Conservation (phyloP, 2,113 vertebrate genomes). For the Baryphthengus martii region DNA sequence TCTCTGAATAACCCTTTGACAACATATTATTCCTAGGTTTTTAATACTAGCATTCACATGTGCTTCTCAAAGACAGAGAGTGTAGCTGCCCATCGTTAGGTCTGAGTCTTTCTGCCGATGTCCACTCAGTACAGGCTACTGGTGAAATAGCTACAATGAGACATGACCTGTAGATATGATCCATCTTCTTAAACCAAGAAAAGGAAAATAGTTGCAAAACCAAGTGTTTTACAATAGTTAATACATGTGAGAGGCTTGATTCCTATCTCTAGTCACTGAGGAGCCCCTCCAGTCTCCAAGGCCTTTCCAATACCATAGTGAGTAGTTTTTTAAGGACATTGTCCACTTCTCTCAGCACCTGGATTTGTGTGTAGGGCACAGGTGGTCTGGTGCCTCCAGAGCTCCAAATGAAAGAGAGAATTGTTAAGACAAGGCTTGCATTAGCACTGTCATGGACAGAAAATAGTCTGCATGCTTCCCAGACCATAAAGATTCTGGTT, state of each 20-base stretch:
- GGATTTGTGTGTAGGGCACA: background rate
- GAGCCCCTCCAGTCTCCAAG: background rate
- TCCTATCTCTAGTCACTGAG: background rate
- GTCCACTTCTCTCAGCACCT: background rate
- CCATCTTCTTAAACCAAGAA: background rate
- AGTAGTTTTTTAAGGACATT: background rate
- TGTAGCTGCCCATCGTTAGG: background rate
- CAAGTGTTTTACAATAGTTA: background rate
- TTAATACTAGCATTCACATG: background rate
- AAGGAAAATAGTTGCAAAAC: background rate
- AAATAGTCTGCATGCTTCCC: background rate
- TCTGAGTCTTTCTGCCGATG: background rate
- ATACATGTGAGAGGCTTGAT: background rate
- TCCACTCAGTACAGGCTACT: background rate
- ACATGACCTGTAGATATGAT: background rate
- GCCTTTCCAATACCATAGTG: background rate
- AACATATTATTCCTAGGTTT: background rate
- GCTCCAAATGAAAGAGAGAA: rapidly evolving
- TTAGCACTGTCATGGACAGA: background rate
- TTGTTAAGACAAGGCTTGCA: background rate
- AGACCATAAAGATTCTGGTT: background rate
- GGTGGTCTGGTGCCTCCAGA: background rate
- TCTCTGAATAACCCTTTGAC: background rate
- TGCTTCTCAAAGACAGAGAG: background rate
- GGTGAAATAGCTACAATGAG: background rate